phyloP scores from a whole-genome alignment of 2,113 vertebrate species.

The Catharus fuscescens region DNA sequence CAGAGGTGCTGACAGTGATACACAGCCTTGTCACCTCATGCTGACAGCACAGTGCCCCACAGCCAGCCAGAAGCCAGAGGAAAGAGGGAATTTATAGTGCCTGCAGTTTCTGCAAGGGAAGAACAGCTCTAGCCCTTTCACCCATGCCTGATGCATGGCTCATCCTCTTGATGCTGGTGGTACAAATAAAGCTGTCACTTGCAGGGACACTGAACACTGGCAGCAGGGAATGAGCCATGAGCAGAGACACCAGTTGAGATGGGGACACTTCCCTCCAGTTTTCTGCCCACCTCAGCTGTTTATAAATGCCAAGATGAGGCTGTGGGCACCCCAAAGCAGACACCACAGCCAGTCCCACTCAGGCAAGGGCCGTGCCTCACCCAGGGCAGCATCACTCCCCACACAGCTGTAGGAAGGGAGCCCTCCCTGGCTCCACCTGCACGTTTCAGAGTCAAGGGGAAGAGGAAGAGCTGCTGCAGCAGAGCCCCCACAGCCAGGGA shows the following conservation, averaged over 20 bases:
- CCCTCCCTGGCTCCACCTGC: not conserved
- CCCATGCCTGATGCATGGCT: not conserved
- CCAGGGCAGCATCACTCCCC: not conserved
- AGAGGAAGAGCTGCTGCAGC: not conserved
- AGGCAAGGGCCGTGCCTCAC: not conserved
- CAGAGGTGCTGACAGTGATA: not conserved
- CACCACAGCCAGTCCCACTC: not conserved
- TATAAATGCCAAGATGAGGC: not conserved
- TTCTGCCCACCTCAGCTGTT: not conserved
- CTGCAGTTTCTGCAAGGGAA: not conserved
- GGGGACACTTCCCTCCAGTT: rapidly evolving
- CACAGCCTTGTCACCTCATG: not conserved
- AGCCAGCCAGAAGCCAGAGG: not conserved
- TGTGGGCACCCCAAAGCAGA: not conserved
- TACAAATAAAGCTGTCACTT: not conserved
- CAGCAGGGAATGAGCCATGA: not conserved
- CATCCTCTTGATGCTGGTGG: not conserved
- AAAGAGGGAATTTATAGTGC: not conserved
- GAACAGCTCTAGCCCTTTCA: not conserved
- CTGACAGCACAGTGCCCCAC: not conserved
- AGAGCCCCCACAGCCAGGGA: not conserved
- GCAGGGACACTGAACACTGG: not conserved
- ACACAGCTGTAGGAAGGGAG: not conserved
- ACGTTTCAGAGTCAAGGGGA: rapidly evolving
- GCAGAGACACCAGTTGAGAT: not conserved